Conservation (phyloP, 2,888 invertebrate species). For the Troides oblongomaculatus region DNA sequence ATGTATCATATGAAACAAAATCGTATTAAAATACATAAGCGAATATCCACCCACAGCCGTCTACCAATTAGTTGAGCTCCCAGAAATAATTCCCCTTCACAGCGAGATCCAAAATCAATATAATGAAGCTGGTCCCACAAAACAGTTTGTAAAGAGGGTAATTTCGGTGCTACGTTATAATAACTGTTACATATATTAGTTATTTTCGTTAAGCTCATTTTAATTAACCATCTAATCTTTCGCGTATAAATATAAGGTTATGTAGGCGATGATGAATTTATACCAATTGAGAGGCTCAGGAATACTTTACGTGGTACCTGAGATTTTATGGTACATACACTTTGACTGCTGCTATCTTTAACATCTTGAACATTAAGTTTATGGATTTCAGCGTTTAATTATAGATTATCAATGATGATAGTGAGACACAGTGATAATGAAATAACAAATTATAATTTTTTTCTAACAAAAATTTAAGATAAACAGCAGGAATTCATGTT, state of each 20-base stretch:
- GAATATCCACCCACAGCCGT: conserved; percentile 12
- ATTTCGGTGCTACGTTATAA: conserved; percentile 16
- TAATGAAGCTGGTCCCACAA: conserved; percentile 36
- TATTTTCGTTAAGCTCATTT: conserved; percentile 44
- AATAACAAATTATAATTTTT: too few relatives aligned
- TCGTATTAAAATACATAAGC: not conserved
- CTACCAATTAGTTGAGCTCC: conserved; percentile 24
- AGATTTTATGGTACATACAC: too few relatives aligned
- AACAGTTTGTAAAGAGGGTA: conserved; percentile 39
- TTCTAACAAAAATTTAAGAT: too few relatives aligned
- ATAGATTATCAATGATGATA: too few relatives aligned
- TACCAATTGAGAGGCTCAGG: too few relatives aligned
- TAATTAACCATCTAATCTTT: conserved; percentile 44
- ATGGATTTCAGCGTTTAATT: too few relatives aligned
- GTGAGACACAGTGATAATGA: too few relatives aligned
- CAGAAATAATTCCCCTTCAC: conserved; percentile 36
- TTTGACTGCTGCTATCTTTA: too few relatives aligned
- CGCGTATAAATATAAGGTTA: not conserved
- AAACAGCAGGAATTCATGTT: too few relatives aligned
- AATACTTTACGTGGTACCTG: too few relatives aligned
- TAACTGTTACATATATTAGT: conserved; percentile 34
- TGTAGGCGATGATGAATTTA: too few relatives aligned
- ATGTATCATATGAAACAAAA: conserved; percentile 11
- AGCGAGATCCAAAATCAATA: conserved; percentile 42
- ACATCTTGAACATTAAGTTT: too few relatives aligned